Base-by-base conservation (phyloP, 2,888 invertebrate species). In the Poecilus cupreus region DNA sequence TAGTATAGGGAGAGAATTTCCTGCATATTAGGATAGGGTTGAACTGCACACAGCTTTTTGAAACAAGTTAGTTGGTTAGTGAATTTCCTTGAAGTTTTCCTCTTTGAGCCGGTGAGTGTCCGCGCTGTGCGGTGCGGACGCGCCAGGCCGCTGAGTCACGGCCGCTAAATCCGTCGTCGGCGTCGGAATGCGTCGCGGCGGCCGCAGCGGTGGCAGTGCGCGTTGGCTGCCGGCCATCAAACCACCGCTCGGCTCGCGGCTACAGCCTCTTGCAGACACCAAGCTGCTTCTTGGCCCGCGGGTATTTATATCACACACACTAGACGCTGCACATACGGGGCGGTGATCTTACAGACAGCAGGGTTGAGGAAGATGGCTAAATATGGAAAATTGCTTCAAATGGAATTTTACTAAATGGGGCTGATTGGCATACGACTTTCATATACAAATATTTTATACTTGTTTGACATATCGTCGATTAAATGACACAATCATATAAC, bases 171-270 rank as follows among this genome's bases (percentile, higher is more conserved):
- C 49, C 46, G 49, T 49, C 74, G 49, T 11, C 46, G 74, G 49
- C 74, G 74, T 51, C 74, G 74, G 74, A 68, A 68, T 68, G 64
- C 64, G 64, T 18, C 64, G 64, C 64, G 64, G 64, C 20, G 64
- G n/a, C n/a, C 6, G 32, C 32, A 8, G 32, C 32, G 0, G 46
- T n/a, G 46, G n/a, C 46, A n/a, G 10, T 10, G 20, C 20, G 24
- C 26, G 74, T 74, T 51, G 49, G 74, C 43, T 51, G 10, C 11
- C 74, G 26, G 49, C 51, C 70, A 37, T 10, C 64, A 64, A 51
- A 51, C 74, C 49, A 74, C 74, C 74, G 74, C 8, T 68, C 70
- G 70, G 32, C 24, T 24, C 37, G 16, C 24, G 22, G 46, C 46
- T 46, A 26, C 26, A 26, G 26, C 26, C 26, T 26, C 26, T 18